Base-by-base conservation (phyloP, 2,113 vertebrate species). In the Ia io region DNA sequence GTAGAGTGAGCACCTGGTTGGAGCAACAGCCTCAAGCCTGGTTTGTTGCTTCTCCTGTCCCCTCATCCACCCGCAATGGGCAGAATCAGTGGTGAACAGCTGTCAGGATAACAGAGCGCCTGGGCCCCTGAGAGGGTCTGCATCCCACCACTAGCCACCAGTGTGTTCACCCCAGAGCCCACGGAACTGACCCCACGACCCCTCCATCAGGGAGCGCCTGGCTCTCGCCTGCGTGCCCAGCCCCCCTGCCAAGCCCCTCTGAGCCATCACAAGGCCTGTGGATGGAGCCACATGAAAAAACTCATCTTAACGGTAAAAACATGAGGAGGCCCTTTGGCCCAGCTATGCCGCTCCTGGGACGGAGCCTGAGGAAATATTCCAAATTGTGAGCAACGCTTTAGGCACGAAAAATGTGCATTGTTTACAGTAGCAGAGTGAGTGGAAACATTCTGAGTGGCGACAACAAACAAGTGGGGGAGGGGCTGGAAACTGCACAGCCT, bases 51-150 rank as follows among this genome's bases (percentile, higher is more conserved):
- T 35, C 70, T 51, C 35, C 44, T 69, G 17, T 12, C 32, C 51
- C 40, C 4, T 4, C 2, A 5, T 0, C 0, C 30, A 5, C 2
- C 79, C 11, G 0, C 18, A 5, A 40, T 0, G 28, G 49, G 56
- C 17, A 37, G 49, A 37, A 40, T 9, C 40, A 12, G 35, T 13
- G 0, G 30, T 13, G 47, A 70, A 9, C 8, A 10, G 59, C 40
- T 1, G 30, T 76, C 11, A 4, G 40, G 56, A 23, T 18, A 18
- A 16, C 25, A 44, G 17, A 77, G 51, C 3, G 9, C 23, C 13
- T 1, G 25, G n/a, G 12, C 11, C 71, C 37, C 10, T 2, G 11
- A 51, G 37, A 37, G 5, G 71, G 44, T 13, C 44, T 17, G 65
- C 59, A n/a, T 63, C 6, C n/a, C 49, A 35, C 8, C 17, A 11